phyloP scores from a whole-genome alignment of 2,113 vertebrate genomes.

The Stictonetta naevosa region DNA sequence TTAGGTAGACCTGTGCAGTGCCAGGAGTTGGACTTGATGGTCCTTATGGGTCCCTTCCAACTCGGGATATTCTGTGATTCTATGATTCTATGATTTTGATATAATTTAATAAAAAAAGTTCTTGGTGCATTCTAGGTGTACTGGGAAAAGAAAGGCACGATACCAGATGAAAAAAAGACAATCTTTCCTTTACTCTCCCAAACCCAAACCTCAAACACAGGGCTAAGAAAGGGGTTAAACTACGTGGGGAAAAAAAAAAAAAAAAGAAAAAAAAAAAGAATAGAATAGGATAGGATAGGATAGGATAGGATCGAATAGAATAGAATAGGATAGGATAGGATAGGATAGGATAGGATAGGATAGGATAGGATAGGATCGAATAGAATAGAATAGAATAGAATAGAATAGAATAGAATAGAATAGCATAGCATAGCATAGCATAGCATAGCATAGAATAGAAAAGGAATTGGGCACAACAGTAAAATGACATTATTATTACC shows the following conservation, averaged over 20 bases:
- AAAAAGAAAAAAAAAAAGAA: background rate
- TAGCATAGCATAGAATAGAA: too few species aligned
- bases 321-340: background rate
- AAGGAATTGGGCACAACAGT: background rate
- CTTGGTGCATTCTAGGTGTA: background rate
- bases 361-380: background rate
- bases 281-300: background rate
- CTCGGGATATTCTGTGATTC: too few species aligned
- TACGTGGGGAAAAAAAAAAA: background rate
- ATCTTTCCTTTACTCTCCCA: rapidly evolving
- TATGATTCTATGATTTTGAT: background rate
- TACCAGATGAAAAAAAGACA: background rate
- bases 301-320: too few species aligned
- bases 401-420: too few species aligned
- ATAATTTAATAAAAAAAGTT: background rate
- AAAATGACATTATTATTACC: background rate
- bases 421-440: background rate
- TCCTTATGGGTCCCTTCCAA: too few species aligned
- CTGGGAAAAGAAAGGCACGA: background rate
- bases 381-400: background rate
- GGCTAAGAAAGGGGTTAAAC: background rate
- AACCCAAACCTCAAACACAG: background rate
- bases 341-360: background rate
- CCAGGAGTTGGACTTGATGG: too few species aligned
- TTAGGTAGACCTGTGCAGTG: too few species aligned